Evolutionary conservation across 2,888 invertebrate species (phyloP).

Genomic region (Mystacides longicornis): DNA sequence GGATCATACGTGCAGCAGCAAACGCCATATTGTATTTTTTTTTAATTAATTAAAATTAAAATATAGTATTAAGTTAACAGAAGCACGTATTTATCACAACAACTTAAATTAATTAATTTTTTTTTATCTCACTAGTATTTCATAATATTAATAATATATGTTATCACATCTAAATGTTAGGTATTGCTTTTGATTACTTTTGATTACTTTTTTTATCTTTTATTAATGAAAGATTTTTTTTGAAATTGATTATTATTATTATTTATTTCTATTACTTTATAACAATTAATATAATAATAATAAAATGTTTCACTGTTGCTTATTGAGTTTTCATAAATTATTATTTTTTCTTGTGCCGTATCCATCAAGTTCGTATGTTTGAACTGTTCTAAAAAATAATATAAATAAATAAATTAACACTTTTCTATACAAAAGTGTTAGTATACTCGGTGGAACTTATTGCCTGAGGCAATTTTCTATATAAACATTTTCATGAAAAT

Average conservation of each 20-base stretch:
- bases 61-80: background rate
- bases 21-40: conserved; percentile 59
- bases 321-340: too few species aligned
- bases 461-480: too few species aligned
- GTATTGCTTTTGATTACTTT: background rate
- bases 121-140: background rate
- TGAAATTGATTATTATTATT: background rate
- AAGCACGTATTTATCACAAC: conserved; percentile 1
- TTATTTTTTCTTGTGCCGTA: background rate
- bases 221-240: too few species aligned
- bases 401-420: too few species aligned
- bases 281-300: background rate
- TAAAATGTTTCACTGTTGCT: background rate
- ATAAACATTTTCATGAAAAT: too few species aligned
- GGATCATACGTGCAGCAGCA: conserved; percentile 76
- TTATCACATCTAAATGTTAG: background rate
- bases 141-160: background rate
- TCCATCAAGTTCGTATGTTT: background rate
- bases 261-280: background rate
- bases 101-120: background rate
- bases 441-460: too few species aligned
- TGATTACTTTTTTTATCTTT: background rate
- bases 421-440: too few species aligned
- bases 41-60: background rate
- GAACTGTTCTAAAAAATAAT: background rate